phyloP scores from a whole-genome alignment of 2,797 vertebrate species.

The Peromyscus melanophrys region DNA sequence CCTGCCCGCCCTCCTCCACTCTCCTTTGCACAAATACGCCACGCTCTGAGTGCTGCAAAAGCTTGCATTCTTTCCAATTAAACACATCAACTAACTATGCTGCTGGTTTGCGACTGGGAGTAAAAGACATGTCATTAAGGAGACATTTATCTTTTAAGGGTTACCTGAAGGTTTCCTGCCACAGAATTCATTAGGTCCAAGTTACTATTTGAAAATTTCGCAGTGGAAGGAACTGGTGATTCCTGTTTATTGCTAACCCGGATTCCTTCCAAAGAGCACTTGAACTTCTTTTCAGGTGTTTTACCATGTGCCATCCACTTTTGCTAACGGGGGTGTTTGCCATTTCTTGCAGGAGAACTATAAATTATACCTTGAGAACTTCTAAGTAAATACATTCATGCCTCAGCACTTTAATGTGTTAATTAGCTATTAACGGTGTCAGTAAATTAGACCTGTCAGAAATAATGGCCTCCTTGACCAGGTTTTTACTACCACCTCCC shows the following conservation, averaged over 20 bases:
- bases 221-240: constrained; percentile 81
- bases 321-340: constrained; percentile 87
- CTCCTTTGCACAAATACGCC: not conserved
- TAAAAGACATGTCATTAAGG: not conserved
- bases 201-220: constrained; percentile 82
- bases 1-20: too few relatives aligned
- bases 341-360: constrained; percentile 86
- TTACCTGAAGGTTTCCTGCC: constrained; percentile 60
- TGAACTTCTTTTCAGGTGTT: constrained; percentile 85
- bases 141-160: constrained; percentile 38
- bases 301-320: constrained; percentile 85
- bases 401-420: constrained; percentile 92
- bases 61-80: not conserved
- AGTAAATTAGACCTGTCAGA: constrained; percentile 91
- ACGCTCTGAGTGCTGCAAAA: not conserved
- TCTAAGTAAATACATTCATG: constrained; percentile 91
- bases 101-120: constrained; percentile 42
- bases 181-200: constrained; percentile 74
- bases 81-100: not conserved
- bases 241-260: constrained; percentile 81
- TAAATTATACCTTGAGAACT: constrained; percentile 91
- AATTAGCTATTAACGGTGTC: constrained; percentile 92
- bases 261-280: constrained; percentile 73
- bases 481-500: constrained; percentile 79
- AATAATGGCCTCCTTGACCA: constrained; percentile 88